Base-by-base conservation (phyloP, 2,797 vertebrate genomes). In the Notoglanidium macrostoma region DNA sequence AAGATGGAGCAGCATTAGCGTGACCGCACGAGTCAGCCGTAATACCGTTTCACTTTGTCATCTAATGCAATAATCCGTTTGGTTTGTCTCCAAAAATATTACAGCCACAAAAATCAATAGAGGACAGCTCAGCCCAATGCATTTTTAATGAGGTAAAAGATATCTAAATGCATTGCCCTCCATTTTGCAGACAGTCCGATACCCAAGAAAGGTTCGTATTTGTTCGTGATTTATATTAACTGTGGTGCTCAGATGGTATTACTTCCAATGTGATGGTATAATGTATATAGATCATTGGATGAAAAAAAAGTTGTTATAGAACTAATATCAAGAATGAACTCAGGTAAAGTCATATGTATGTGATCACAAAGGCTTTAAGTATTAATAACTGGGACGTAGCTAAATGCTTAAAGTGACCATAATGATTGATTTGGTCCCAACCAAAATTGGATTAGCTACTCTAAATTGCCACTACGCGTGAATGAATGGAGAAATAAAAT, bases 31-130 rank as follows among this genome's bases (percentile, higher is more conserved):
- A 79, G 67, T 73, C 29, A 73, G 67, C 82, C 81, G 17, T 85
- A 83, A 68, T 83, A 86, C 44, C 21, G 40, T 72, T 88, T 86
- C 86, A 87, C 87, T 88, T 86, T 72, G 46, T 83, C 61, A 61
- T 90, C 77, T 87, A 88, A 89, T 88, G 85, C 76, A 89, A 90
- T 88, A 87, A 88, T 88, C 78, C 35, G 32, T 85, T 85, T 89
- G 90, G 85, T 81, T 79, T 87, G 87, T 49, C 46, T 89, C 85
- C 90, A 88, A 83, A 84, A 85, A 90, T 88, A 86, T 89, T 87
- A 89, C 87, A 77, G 81, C 85, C 70, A 70, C 59, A 65, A 68
- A 89, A 88, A 90, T 86, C 86, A 77, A 85, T 76, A 61, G 77
- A 76, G 63, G 23, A 59, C 88, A 86, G 78, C 77, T 86, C 88